Evolutionary conservation across 2,797 vertebrate genomes (phyloP).

Genomic region (Artibeus jamaicensis): DNA sequence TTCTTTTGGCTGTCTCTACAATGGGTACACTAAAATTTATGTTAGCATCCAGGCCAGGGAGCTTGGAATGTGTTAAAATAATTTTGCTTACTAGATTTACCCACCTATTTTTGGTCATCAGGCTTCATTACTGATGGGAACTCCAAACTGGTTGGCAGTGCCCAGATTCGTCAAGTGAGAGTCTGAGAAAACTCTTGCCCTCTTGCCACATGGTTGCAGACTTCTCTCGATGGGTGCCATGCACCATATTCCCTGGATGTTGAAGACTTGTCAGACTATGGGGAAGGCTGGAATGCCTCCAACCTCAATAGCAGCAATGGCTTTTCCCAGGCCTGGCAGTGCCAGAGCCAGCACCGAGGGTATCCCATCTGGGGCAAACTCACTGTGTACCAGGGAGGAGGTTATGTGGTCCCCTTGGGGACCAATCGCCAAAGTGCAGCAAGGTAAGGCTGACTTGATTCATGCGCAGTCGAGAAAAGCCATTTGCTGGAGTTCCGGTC

Average conservation of each 20-base stretch:
- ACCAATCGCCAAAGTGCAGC: constrained; percentile 85
- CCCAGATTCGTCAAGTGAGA: constrained; percentile 93
- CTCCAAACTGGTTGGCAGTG: constrained; percentile 93
- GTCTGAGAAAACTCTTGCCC: constrained; percentile 88
- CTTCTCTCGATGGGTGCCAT: constrained; percentile 82
- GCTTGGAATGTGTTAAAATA: not conserved
- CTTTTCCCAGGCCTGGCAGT: constrained; percentile 86
- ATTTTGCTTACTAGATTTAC: not conserved
- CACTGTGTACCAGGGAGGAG: constrained; percentile 91
- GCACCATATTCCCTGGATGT: constrained; percentile 89
- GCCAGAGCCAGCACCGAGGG: constrained; percentile 86
- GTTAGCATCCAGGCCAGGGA: not conserved
- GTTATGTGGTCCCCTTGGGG: constrained; percentile 90
- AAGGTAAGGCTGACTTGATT: constrained; percentile 82
- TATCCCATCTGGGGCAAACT: constrained; percentile 90
- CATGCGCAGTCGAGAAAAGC: not conserved
- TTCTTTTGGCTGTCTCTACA: not conserved
- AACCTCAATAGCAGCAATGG: constrained; percentile 75
- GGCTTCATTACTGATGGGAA: constrained; percentile 98
- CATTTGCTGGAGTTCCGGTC: not conserved
- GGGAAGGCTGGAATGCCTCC: constrained; percentile 87
- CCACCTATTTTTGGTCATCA: constrained; percentile 65
- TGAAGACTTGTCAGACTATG: constrained; percentile 89
- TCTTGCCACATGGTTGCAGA: constrained; percentile 81
- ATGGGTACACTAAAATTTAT: not conserved